Base-by-base conservation (phyloP, 2,113 vertebrate genomes). In the Cisticola juncidis region DNA sequence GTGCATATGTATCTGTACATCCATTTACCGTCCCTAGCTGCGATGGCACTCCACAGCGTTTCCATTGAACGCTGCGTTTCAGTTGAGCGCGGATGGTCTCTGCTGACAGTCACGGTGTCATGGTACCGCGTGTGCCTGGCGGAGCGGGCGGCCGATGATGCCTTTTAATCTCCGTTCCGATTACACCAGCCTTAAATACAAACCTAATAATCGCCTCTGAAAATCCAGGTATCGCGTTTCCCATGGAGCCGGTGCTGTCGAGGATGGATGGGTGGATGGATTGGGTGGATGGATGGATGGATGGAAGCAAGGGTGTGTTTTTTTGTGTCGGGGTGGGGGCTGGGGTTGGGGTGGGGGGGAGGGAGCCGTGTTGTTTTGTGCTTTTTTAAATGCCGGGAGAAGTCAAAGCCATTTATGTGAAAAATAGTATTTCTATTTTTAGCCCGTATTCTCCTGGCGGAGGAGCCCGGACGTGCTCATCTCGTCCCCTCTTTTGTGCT, bases 371-470 rank as follows among this genome's bases (percentile, higher is more conserved):
- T 94, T 96, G 61, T 96, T 95, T 95, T 97, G 69, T 92, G 92
- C 90, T 83, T 86, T 91, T 95, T 92, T 87, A 96, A 97, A 97
- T 97, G 90, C 85, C 26, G 64, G 86, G 74, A 94, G 94, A 95
- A 96, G 92, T 96, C 96, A 91, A 95, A 96, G 94, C 95, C 92
- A 97, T 97, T 97, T 97, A 94, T 97, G 97, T 97, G 94, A 95
- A 96, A 98, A 98, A 97, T 98, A 98, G 98, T 98, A 98, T 97
- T 97, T 97, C 98, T 98, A 98, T 98, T 98, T 98, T 98, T 98
- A 97, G 98, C 48, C 62, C 11, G 51, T 96, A 87, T 97, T 97
- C 97, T 97, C 92, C 91, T 96, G 95, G 90, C 80, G 78, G 80
- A 95, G 95, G 87, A 95, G 97, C 87, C 91, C 85, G 95, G 96